Percentiles rank a stretch among this genome's conserved stretches.
phyloP scores from a whole-genome alignment of 2,113 vertebrate species.

The Calypte anna region DNA sequence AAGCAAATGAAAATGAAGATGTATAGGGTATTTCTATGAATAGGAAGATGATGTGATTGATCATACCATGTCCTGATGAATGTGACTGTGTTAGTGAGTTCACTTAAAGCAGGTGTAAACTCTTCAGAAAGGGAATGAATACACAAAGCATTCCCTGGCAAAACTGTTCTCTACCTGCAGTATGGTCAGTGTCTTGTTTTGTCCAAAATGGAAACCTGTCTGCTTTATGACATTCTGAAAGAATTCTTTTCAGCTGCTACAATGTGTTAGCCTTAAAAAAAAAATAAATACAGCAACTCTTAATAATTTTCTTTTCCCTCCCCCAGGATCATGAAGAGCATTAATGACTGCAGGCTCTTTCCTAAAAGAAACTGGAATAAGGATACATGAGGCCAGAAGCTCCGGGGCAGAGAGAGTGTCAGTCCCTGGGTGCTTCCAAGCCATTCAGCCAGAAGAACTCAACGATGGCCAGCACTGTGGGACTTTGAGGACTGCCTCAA shows the following conservation, averaged over 20 bases:
- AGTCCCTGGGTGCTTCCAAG: not conserved
- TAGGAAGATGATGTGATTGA: not conserved
- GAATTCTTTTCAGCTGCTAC: not conserved
- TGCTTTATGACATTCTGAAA: not conserved
- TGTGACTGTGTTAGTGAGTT: not conserved
- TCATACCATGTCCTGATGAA: not conserved
- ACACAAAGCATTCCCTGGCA: not conserved
- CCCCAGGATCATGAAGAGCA: constrained; percentile 59
- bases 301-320: not conserved
- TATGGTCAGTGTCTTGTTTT: not conserved
- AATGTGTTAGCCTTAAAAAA: not conserved
- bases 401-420: constrained; percentile 17
- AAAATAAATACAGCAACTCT: not conserved
- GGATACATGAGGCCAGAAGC: constrained; percentile 81
- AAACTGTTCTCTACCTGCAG: not conserved
- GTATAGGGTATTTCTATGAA: not conserved
- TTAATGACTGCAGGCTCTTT: constrained; percentile 21
- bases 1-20: not conserved
- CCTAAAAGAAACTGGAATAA: constrained; percentile 76
- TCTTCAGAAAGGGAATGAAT: not conserved
- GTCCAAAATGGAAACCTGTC: not conserved
- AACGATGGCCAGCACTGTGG: not conserved
- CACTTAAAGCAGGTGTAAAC: not conserved
- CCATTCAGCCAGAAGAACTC: not conserved
- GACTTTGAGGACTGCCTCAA: not conserved